These are phyloP conservation scores for Standfussiana lucernea DNA, from an alignment of 2,888 invertebrate genomes.

Conservation along the genomic window DNA sequence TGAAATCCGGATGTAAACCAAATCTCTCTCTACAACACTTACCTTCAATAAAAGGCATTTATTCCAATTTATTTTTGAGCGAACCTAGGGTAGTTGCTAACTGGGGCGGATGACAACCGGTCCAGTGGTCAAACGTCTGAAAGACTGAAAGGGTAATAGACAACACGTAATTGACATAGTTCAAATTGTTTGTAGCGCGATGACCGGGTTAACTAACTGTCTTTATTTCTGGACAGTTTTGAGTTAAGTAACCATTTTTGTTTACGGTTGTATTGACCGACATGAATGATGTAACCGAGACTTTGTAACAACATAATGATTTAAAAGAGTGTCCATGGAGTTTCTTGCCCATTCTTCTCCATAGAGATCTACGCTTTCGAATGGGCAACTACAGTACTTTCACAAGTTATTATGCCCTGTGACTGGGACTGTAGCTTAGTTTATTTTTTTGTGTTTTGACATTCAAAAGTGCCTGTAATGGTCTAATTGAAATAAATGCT, in stretches of 20 bases:
- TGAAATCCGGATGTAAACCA: background rate
- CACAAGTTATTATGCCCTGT: too few species aligned
- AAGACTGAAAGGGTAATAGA: slow-evolving; percentile 5
- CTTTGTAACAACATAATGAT: too few species aligned
- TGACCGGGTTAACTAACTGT: background rate
- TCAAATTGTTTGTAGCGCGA: background rate
- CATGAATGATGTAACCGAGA: too few species aligned
- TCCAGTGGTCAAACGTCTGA: slow-evolving; percentile 5
- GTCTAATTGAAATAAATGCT: too few species aligned
- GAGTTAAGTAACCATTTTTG: background rate
- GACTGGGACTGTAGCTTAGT: too few species aligned
- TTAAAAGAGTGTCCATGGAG: too few species aligned
- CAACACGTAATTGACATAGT: slow-evolving; percentile 7
- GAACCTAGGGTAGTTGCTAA: slow-evolving; percentile 27
- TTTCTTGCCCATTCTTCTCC: too few species aligned
- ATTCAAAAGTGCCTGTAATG: too few species aligned
- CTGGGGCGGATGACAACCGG: slow-evolving; percentile 24
- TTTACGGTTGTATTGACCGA: background rate
- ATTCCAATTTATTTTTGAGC: background rate
- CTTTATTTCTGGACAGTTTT: background rate
- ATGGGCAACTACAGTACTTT: too few species aligned
- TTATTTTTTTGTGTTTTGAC: too few species aligned
- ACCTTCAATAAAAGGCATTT: background rate
- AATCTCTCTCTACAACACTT: slow-evolving; percentile 5
- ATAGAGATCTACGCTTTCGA: too few species aligned